These are phyloP conservation scores for Galerucella calmariensis DNA, from an alignment of 2,888 invertebrate genomes.

Conservation along the genomic window DNA sequence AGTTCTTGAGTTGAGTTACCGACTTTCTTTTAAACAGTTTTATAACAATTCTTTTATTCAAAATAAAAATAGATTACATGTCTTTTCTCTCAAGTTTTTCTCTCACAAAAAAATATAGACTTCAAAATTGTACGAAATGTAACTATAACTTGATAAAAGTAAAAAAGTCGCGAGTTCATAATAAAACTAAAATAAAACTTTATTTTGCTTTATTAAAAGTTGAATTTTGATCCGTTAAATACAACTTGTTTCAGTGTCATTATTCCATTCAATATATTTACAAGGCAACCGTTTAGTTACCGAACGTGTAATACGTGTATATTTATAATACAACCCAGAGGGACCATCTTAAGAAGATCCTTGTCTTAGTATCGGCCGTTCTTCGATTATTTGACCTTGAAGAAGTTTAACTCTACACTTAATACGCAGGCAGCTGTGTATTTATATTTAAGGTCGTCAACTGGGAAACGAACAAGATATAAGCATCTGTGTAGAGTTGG, in stretches of 20 bases:
- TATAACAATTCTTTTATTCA: no score
- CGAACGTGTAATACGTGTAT: neutral
- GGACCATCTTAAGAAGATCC: slow-evolving; percentile 6
- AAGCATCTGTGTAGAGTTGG: neutral
- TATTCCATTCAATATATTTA: neutral
- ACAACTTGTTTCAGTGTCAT: neutral
- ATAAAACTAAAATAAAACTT: no score
- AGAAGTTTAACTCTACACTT: neutral
- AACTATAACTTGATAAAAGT: no score
- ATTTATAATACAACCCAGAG: slow-evolving; percentile 11
- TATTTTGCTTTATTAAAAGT: no score
- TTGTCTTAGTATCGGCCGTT: neutral
- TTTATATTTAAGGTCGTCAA: slow-evolving; percentile 20
- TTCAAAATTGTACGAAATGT: no score
- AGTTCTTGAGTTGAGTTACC: no score
- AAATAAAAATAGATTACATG: no score
- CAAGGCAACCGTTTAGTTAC: neutral
- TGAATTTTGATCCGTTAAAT: no score
- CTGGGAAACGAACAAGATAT: slow-evolving; percentile 10
- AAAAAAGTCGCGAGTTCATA: no score
- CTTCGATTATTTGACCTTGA: slow-evolving; percentile 15
- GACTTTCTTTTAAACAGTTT: no score
- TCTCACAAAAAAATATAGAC: no score
- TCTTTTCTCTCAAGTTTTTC: no score
- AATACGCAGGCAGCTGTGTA: slow-evolving; percentile 16